Evolutionary conservation across 2,113 vertebrate species (phyloP), one percentile per base, ranked within the genome.

Genomic region (Rousettus leschenaultii): DNA sequence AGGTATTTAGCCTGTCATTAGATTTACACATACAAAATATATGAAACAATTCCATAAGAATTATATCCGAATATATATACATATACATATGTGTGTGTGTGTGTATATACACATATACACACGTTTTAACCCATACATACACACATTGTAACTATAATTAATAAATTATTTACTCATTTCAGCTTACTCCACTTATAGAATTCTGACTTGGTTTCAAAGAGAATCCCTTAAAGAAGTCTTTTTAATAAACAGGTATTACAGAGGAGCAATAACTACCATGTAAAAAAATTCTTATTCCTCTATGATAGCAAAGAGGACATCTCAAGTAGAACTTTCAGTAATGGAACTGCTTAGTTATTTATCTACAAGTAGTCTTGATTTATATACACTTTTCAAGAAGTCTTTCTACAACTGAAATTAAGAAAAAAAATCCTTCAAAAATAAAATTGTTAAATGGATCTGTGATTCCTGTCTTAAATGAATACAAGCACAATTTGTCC

Each of bases 21-120:
- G 24, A 95, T 71, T 74, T 84, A 80, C 6, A 91, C 18, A 82
- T 21, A 40, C 1, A 94, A 78, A 95, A 85, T 51, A 93, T 15
- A 9, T 83, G 5, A 90, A 88, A 96, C 10, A 73, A 89, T 38
- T n/a, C 43, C 28, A 87, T 86, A 26, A 95, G 94, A 93, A 95
- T 82, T 53, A 21, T 53, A 51, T 51, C 51, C 15, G 51, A 51
- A 16, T 51, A 18, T 51, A 28, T 43, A 57, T 55, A 14, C 55
- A 84, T 48, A 55, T 55, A 55, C 55, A 21, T 21, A 55, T 55
- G 18, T 55, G 6, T 55, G 12, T 48, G 45, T 48, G 11, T 48
- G 43, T 57, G 22, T 19, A 26, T 24, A 59, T 3, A 59, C 57
- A 51, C 5, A 51, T 3, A 71, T 2, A 74, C 40, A 74, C 10